Percentiles rank a stretch among this genome's conserved stretches.
Conservation (phyloP, 1,140 invertebrate genomes). For the Drosophila grimshawi region DNA sequence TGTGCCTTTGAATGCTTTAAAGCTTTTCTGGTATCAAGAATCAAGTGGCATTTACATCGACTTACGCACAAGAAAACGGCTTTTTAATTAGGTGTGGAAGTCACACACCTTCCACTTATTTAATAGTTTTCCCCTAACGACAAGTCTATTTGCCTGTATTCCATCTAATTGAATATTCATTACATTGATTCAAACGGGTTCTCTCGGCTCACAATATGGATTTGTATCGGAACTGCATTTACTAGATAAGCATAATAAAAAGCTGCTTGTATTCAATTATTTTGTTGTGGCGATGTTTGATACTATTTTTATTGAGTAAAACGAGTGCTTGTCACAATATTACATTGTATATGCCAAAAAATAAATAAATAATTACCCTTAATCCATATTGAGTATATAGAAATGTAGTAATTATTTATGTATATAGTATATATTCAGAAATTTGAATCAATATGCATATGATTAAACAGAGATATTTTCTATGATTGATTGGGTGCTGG, state of each 20-base stretch:
- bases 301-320: neutral
- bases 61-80: conserved; percentile 21
- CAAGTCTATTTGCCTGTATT: conserved; percentile 20
- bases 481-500: neutral
- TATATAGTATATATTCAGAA: too few species aligned
- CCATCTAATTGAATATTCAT: conserved; percentile 9
- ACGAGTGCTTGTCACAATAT: too few species aligned
- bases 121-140: conserved; percentile 40
- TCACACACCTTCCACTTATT: neutral
- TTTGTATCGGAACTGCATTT: neutral
- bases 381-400: too few species aligned
- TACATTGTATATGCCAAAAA: too few species aligned
- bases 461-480: too few species aligned
- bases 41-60: conserved; percentile 12
- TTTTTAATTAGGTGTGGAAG: conserved; percentile 10
- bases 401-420: too few species aligned
- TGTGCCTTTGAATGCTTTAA: conserved; percentile 7
- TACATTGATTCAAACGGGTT: conserved; percentile 6
- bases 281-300: neutral
- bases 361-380: too few species aligned
- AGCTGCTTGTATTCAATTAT: neutral
- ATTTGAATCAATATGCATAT: too few species aligned
- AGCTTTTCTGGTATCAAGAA: conserved; percentile 20
- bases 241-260: neutral
- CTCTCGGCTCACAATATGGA: neutral